Evolutionary conservation across 2,888 invertebrate genomes (phyloP), one percentile per base, ranked within the genome.

Genomic region (Deilephila porcellus): DNA sequence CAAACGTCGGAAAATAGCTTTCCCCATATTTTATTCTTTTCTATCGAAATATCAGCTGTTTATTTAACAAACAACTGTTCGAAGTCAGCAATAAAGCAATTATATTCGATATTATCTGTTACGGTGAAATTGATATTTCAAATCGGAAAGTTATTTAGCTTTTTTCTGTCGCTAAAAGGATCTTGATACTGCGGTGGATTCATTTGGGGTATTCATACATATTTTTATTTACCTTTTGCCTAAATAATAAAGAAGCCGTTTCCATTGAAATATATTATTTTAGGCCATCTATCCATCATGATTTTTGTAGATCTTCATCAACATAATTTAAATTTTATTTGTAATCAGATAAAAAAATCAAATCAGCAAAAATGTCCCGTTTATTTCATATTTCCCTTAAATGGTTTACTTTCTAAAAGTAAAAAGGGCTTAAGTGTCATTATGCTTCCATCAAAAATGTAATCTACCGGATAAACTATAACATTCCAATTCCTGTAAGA

Each of bases 31-130:
- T 20, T 17, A 45, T 56, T n/a, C 19, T n/a, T n/a, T 56, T 56
- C 17, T 14, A 17, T 17, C 45, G 37, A 67, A 67, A 63, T 5
- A 32, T 11, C 64, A n/a, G 64, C 25, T 52, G 45, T 67, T 67
- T 67, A 67, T 25, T 52, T 52, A 67, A 17, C 52, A 52, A 67
- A 52, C 67, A 67, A 25, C 67, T 25, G 67, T 17, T 52, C 52
- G 17, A 14, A 20, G 67, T 67, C 25, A 25, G 45, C 52, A 60
- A 60, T 60, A 67, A 67, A 67, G 25, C 67, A 25, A 25, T 45
- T 67, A 5, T 67, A 67, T 60, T 60, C 17, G 17, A 67, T 67
- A 29, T 45, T 52, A 67, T 67, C 45, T 25, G 45, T 67, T 29
- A 29, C n/a, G 0, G 19, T 19, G 7, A 19, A 34, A 37, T 67